These are phyloP conservation scores for Harlomillsia oculata DNA, from an alignment of 1,140 invertebrate species.

Conservation along the genomic window DNA sequence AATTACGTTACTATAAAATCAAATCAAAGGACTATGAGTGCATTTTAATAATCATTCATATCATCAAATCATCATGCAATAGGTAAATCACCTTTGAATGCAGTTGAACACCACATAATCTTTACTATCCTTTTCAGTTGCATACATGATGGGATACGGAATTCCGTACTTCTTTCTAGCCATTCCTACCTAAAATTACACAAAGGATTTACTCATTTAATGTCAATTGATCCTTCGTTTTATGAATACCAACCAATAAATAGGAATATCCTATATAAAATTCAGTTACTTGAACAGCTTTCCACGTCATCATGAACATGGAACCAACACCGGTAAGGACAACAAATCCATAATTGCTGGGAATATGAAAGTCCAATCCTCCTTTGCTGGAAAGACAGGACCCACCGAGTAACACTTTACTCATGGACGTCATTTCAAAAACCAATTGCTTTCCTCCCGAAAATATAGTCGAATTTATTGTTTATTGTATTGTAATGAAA, in stretches of 20 bases:
- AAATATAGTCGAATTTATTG: too few species aligned
- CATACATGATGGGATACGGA: slow-evolving; percentile 12
- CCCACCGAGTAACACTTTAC: slow-evolving; percentile 22
- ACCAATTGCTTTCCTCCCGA: too few species aligned
- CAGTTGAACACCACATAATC: slow-evolving; percentile 6
- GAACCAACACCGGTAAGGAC: slow-evolving; percentile 39
- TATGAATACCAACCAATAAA: too few species aligned
- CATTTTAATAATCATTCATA: too few species aligned
- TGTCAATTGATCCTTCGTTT: too few species aligned
- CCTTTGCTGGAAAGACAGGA: slow-evolving; percentile 13
- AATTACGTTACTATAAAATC: too few species aligned
- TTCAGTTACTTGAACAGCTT: slow-evolving; percentile 37
- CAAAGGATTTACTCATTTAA: too few species aligned
- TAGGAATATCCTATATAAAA: too few species aligned
- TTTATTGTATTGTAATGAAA: too few species aligned
- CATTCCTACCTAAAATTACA: background rate
- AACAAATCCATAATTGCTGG: slow-evolving; percentile 40
- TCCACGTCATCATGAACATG: slow-evolving; percentile 39
- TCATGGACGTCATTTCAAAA: slow-evolving; percentile 7
- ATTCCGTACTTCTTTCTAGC: slow-evolving; percentile 7
- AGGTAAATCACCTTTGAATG: slow-evolving; percentile 17
- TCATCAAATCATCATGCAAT: too few species aligned
- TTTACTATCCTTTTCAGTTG: slow-evolving; percentile 7
- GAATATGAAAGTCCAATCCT: slow-evolving; percentile 31
- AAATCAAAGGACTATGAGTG: background rate